A percentile compares a stretch with the other conserved stretches of the same genome.
These are phyloP conservation scores for Xylocampa areola DNA, from an alignment of 2,888 invertebrate species.

Conservation along the genomic window DNA sequence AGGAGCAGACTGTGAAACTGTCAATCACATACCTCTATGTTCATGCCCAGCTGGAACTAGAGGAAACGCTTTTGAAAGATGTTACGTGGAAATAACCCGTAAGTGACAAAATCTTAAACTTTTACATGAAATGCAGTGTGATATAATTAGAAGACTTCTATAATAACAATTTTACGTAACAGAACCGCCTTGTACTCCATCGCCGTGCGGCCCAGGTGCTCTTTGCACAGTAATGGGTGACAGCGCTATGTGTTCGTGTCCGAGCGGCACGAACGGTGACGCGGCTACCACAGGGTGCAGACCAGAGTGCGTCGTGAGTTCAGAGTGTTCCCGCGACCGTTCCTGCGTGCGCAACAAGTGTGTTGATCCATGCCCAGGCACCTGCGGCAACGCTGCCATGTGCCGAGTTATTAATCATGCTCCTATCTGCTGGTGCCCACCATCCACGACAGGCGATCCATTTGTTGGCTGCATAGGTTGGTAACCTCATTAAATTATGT, in stretches of 20 bases:
- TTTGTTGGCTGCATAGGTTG: constrained; percentile 91
- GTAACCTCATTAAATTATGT: constrained; percentile 7
- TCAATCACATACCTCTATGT: constrained; percentile 92
- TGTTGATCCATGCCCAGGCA: constrained; percentile 94
- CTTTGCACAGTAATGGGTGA: constrained; percentile 89
- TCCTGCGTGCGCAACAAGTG: constrained; percentile 95
- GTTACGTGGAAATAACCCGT: constrained; percentile 83
- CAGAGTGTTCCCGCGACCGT: constrained; percentile 94
- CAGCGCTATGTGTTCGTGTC: constrained; percentile 93
- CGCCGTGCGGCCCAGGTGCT: constrained; percentile 95
- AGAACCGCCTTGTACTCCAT: constrained; percentile 92
- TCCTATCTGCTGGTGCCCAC: constrained; percentile 94
- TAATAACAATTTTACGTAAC: constrained; percentile 56
- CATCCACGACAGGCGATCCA: constrained; percentile 93
- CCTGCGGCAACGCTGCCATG: constrained; percentile 94
- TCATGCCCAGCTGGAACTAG: constrained; percentile 93
- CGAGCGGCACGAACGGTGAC: constrained; percentile 93
- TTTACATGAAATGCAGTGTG: too few relatives aligned
- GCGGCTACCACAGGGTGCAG: constrained; percentile 94
- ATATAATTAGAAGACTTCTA: neutral
- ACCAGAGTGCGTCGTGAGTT: constrained; percentile 95
- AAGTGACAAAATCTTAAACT: constrained; percentile 46
- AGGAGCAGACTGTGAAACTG: constrained; percentile 94
- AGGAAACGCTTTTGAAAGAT: constrained; percentile 92
- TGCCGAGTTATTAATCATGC: constrained; percentile 91